Evolutionary conservation across 1,140 invertebrate genomes (phyloP).

Genomic region (Drosophila simulans): DNA sequence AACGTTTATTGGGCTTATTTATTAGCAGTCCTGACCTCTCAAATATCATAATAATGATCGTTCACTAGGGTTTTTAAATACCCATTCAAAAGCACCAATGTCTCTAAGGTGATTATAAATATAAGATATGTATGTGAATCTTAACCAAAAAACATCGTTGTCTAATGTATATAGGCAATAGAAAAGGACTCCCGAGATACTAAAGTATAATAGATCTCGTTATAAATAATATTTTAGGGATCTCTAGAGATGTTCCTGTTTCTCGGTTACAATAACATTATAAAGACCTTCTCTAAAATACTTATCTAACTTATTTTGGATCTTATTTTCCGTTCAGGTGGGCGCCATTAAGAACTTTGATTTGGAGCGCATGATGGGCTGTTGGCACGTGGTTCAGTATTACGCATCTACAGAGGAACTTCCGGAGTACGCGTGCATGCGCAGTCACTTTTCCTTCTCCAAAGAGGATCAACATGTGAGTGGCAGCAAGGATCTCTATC

Average conservation of each 20-base stretch:
- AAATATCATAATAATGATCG: too few relatives aligned
- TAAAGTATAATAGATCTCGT: too few relatives aligned
- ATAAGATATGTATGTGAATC: too few relatives aligned
- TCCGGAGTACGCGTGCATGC: conserved; percentile 92
- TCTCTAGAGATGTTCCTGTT: too few relatives aligned
- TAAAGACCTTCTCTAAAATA: background rate
- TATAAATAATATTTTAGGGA: too few relatives aligned
- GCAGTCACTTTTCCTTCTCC: conserved; percentile 88
- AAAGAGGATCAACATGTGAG: conserved; percentile 77
- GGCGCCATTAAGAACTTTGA: conserved; percentile 86
- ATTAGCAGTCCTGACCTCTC: conserved; percentile 5
- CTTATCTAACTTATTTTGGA: background rate
- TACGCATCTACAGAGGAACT: conserved; percentile 94
- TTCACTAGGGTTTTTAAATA: too few relatives aligned
- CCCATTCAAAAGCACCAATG: too few relatives aligned
- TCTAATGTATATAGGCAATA: too few relatives aligned
- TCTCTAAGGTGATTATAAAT: too few relatives aligned
- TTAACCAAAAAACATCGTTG: too few relatives aligned
- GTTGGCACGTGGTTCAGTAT: conserved; percentile 93
- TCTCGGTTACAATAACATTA: background rate
- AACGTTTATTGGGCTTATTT: conserved; percentile 13
- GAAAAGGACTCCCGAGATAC: too few relatives aligned
- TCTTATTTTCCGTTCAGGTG: conserved; percentile 69
- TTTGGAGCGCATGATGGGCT: conserved; percentile 87
- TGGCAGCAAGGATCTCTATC: background rate